phyloP scores from a whole-genome alignment of 2,797 vertebrate species.

The Myripristis jacobus region DNA sequence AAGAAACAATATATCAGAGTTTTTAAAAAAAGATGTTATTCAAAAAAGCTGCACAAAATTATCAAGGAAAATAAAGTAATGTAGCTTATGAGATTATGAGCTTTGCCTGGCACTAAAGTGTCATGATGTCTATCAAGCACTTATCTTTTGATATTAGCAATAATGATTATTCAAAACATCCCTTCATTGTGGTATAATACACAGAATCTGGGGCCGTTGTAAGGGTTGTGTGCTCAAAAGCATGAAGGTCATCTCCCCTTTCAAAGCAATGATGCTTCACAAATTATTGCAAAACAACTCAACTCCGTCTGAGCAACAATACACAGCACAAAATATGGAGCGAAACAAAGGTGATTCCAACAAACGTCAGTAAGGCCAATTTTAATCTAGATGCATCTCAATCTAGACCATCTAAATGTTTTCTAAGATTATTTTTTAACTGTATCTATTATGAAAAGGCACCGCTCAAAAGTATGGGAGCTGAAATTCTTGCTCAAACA shows the following conservation, averaged over 20 bases:
- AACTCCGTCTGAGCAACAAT: constrained; percentile 25
- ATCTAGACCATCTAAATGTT: too few species aligned
- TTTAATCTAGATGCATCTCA: constrained; percentile 33
- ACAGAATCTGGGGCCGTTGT: constrained; percentile 22
- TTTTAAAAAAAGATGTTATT: constrained; percentile 44
- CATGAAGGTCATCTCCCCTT: constrained; percentile 37
- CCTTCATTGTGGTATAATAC: constrained; percentile 52
- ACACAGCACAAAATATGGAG: constrained; percentile 24
- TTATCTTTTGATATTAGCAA: constrained; percentile 39
- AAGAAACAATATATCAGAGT: constrained; percentile 34
- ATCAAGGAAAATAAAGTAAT: constrained; percentile 23
- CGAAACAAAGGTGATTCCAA: constrained; percentile 16
- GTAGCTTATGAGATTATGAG: constrained; percentile 34
- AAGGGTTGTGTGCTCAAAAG: constrained; percentile 81
- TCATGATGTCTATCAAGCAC: constrained; percentile 45
- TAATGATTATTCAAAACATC: constrained; percentile 34
- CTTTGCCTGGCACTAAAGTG: constrained; percentile 37
- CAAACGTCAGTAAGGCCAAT: constrained; percentile 36
- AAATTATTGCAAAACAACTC: constrained; percentile 50
- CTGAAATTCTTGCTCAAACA: constrained; percentile 27
- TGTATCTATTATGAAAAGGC: constrained; percentile 68
- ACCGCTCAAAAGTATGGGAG: constrained; percentile 52
- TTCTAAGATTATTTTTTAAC: constrained; percentile 45
- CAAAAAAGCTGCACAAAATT: constrained; percentile 46
- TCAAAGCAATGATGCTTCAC: constrained; percentile 27